Percentiles rank a stretch among this genome's conserved stretches.
These are phyloP conservation scores for Hydrochoerus hydrochaeris DNA, from an alignment of 2,113 vertebrate genomes.

Conservation along the genomic window DNA sequence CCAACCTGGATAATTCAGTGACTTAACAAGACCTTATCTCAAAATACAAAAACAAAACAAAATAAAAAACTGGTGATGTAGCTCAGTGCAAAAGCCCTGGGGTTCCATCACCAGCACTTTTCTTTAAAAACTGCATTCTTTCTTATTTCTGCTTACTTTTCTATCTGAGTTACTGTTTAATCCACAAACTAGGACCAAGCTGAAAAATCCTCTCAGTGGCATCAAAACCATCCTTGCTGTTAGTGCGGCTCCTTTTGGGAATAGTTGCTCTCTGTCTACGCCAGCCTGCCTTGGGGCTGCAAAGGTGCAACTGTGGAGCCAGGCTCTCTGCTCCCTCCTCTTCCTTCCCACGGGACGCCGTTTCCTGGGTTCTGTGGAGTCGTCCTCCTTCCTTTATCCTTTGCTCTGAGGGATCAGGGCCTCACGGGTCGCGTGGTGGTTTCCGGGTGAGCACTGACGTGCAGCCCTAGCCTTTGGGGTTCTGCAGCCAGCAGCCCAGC, in stretches of 20 bases:
- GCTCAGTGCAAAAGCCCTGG: not conserved
- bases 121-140: not conserved
- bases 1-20: not conserved
- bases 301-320: not conserved
- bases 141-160: slow-evolving; percentile 16
- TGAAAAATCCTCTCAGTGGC: not conserved
- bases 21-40: not conserved
- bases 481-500: not conserved
- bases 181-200: not conserved
- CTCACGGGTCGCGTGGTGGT: not conserved
- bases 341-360: not conserved
- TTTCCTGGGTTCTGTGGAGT: not conserved
- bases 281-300: not conserved
- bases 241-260: not conserved
- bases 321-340: not conserved
- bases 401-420: not conserved
- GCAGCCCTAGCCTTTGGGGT: not conserved
- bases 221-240: slow-evolving; percentile 4
- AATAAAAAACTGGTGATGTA: not conserved
- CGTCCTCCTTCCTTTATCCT: not conserved
- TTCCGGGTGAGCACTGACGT: not conserved
- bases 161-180: not conserved
- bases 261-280: not conserved
- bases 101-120: not conserved
- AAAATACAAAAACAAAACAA: not conserved